Conservation (phyloP, 2,888 invertebrate species). For the Nephrocerus scutellatus region DNA sequence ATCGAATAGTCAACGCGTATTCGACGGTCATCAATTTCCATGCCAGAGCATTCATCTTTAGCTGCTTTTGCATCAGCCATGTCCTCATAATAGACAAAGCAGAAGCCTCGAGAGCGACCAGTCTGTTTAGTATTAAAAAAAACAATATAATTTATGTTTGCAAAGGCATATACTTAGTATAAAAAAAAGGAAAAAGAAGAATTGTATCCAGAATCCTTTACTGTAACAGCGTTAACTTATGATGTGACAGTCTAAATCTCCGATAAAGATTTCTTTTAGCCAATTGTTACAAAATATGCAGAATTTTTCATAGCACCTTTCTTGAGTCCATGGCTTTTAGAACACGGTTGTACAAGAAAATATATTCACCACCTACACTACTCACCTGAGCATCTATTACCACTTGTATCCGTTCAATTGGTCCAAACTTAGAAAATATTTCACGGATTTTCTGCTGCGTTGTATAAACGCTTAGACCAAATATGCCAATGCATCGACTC, state of each 20-base stretch:
- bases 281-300: conserved; percentile 2
- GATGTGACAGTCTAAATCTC: conserved; percentile 23
- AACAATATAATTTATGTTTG: too few species aligned
- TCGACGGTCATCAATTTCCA: conserved; percentile 87
- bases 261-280: conserved; percentile 13
- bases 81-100: conserved; percentile 88
- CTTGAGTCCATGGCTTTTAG: too few species aligned
- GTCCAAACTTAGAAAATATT: conserved; percentile 87
- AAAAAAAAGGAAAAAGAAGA: neutral
- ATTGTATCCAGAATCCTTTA: conserved; percentile 42
- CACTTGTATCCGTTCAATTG: conserved; percentile 85
- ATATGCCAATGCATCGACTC: conserved; percentile 86
- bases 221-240: conserved; percentile 24
- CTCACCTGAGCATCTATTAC: conserved; percentile 83
- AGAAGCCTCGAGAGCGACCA: conserved; percentile 90
- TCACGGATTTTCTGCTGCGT: conserved; percentile 87
- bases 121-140: too few species aligned
- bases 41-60: conserved; percentile 87
- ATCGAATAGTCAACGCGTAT: conserved; percentile 95
- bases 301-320: too few species aligned
- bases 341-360: conserved; percentile 1
- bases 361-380: neutral
- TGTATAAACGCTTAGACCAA: conserved; percentile 88
- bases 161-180: too few species aligned
- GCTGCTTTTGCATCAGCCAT: conserved; percentile 86